phyloP scores from a whole-genome alignment of 2,113 vertebrate species.

The Glaucidium brasilianum region DNA sequence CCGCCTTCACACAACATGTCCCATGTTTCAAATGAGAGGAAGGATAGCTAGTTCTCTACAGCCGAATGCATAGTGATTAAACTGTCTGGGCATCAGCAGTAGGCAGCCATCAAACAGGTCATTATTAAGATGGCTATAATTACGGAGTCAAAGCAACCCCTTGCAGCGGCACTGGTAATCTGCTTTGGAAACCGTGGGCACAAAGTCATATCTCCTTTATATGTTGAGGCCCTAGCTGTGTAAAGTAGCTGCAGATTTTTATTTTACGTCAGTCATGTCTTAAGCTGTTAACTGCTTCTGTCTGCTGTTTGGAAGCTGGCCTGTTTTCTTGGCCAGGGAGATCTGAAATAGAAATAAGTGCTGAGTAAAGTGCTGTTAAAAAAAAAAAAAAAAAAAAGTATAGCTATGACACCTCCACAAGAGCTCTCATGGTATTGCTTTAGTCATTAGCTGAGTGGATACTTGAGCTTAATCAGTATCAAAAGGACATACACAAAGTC shows the following conservation, averaged over 20 bases:
- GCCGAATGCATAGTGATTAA: constrained; percentile 45
- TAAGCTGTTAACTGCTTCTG: constrained; percentile 50
- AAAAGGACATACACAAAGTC: constrained; percentile 65
- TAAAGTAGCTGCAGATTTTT: constrained; percentile 58
- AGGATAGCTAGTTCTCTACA: constrained; percentile 28
- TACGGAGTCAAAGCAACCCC: constrained; percentile 33
- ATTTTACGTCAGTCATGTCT: constrained; percentile 13
- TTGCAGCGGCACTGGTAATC: constrained; percentile 64
- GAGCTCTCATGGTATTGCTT: constrained; percentile 66
- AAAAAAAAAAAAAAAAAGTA: constrained; percentile 5
- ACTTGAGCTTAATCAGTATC: constrained; percentile 80
- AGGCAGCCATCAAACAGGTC: constrained; percentile 34
- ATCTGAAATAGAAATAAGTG: constrained; percentile 36
- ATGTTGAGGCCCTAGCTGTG: constrained; percentile 64
- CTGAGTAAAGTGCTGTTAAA: constrained; percentile 45
- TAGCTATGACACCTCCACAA: constrained; percentile 54
- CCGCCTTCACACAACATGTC: constrained; percentile 44
- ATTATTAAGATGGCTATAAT: constrained; percentile 63
- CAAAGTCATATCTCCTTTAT: constrained; percentile 70
- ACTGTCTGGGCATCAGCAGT: constrained; percentile 53
- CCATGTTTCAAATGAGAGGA: constrained; percentile 47
- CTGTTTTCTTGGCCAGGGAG: neutral
- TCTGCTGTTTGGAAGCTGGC: constrained; percentile 37
- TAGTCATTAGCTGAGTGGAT: constrained; percentile 85
- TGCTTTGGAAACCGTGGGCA: constrained; percentile 74